A percentile compares a stretch with the other conserved stretches of the same genome.
Conservation (phyloP, 2,797 vertebrate genomes). For the Columba guinea region DNA sequence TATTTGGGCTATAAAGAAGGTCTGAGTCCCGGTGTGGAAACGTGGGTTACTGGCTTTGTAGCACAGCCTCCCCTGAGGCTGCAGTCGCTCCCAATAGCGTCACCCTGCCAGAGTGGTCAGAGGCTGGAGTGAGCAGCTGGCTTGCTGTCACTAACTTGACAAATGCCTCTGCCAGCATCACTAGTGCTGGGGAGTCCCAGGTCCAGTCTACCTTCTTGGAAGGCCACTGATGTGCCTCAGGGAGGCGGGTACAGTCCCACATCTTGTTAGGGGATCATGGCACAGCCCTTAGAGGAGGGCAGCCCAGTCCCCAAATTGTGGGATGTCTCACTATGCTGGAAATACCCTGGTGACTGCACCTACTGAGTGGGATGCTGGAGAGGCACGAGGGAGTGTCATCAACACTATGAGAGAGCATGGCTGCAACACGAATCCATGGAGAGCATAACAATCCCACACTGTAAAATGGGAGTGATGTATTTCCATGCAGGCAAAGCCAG, state of each 20-base stretch:
- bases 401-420: background rate
- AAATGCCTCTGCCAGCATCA: background rate
- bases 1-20: background rate
- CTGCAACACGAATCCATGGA: background rate
- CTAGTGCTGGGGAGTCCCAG: background rate
- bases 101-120: background rate
- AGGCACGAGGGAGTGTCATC: background rate
- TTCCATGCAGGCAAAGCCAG: background rate
- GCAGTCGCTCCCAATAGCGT: background rate
- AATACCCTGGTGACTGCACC: background rate
- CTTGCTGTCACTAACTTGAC: background rate
- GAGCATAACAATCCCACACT: background rate
- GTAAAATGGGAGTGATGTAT: background rate
- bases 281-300: background rate
- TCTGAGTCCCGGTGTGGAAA: background rate
- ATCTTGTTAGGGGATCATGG: background rate
- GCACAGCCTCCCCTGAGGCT: background rate
- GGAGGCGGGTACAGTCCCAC: fast-evolving
- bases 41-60: background rate
- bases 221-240: background rate
- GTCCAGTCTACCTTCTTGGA: background rate
- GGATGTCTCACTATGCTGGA: background rate
- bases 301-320: background rate
- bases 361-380: background rate
- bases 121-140: background rate